A percentile compares a stretch with the other conserved stretches of the same genome.
Conservation (phyloP, 2,797 vertebrate species). For the Syncerus caffer region DNA sequence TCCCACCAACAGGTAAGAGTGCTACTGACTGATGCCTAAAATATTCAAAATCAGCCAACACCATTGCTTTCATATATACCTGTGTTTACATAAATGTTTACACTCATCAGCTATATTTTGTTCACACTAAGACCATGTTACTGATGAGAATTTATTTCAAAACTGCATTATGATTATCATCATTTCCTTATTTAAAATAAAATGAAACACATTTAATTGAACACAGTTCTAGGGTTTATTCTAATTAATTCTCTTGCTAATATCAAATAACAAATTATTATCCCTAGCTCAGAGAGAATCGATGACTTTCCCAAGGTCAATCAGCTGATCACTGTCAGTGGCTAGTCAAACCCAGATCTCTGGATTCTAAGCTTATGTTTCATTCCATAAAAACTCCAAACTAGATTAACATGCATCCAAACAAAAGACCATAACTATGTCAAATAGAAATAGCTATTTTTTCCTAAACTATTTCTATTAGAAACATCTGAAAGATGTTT, state of each 20-base stretch:
- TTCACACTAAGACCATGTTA: not conserved
- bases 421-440: not conserved
- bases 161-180: not conserved
- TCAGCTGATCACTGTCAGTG: not conserved
- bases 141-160: not conserved
- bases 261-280: not conserved
- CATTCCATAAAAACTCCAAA: not conserved
- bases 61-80: not conserved
- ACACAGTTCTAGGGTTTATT: not conserved
- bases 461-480: not conserved
- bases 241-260: not conserved
- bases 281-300: not conserved
- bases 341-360: not conserved
- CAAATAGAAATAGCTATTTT: not conserved
- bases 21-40: not conserved
- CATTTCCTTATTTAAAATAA: constrained; percentile 25
- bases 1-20: constrained; percentile 96
- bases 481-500: not conserved
- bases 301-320: constrained; percentile 21
- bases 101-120: not conserved
- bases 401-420: not conserved
- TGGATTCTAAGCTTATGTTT: not conserved
- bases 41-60: not conserved
- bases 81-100: not conserved
- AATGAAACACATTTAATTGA: not conserved